Evolutionary conservation across 2,888 invertebrate genomes (phyloP), one percentile per base, ranked within the genome.

Genomic region (Stenurella melanura): DNA sequence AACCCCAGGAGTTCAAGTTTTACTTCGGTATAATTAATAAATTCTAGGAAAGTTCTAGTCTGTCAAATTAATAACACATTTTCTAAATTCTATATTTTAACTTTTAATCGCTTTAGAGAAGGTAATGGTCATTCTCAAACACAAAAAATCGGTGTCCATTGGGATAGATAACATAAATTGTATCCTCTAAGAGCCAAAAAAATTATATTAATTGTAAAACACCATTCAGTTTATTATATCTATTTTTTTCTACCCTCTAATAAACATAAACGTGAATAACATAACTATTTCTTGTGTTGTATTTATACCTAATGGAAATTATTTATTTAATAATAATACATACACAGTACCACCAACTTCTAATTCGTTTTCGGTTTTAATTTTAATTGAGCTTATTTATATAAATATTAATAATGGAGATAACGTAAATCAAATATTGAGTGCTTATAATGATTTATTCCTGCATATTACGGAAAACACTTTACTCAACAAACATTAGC

Each of bases 1-100:
- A 64, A 42, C 64, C 15, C 42, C 64, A 42, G 34, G 38, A 42
- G 42, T 42, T 42, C 18, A 18, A 38, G 64, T 42, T 42, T 12
- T 18, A 18, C n/a, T 64, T 42, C 19, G 7, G 6, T 7, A 17
- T n/a, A 38, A 38, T 64, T 64, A 18, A 42, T 42, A n/a, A 64
- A 19, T 64, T 64, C 18, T 38, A 64, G 15, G 11, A 38, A 38
- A 42, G 30, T 64, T 64, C 50, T 34, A 34, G 6, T 34, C 9
- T 7, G 7, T 34, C 30, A 34, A 34, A 34, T 34, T 34, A 34
- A 34, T 34, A 6, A 9, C 30, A 9, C 0, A 34, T 9, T 34
- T 34, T 7, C 7, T 34, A 1, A 26, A 26, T 34, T 34, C 7
- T 9, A 7, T 34, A 26, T 34, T 34, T 2, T 34, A 34, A 34